Evolutionary conservation across 2,113 vertebrate species (phyloP), one percentile per base, ranked within the genome.

Genomic region (Eulemur macaco): DNA sequence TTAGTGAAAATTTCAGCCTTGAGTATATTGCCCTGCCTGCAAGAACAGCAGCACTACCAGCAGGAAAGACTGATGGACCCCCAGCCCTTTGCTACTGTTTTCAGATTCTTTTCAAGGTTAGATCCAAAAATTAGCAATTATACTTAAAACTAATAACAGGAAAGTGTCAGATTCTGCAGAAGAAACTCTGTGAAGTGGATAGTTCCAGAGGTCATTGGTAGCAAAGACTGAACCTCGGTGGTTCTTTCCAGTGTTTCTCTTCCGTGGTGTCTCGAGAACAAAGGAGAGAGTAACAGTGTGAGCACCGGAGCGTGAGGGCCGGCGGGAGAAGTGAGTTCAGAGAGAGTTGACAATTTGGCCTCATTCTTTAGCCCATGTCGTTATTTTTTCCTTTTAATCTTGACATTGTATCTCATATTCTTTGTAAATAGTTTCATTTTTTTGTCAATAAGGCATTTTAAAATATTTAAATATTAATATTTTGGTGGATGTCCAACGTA

Each of bases 111-210:
- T 82, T 68, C 94, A 94, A 81, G 81, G 81, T 82, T 45, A 80
- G 71, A 27, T 73, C 56, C 63, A 90, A 94, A 97, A 90, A 90
- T 42, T 29, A 96, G 52, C 74, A 69, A 96, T 96, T 95, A 69
- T 17, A 25, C 71, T 66, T 90, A 88, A 87, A 95, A 60, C 91
- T 52, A 54, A 50, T 50, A 69, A 63, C 12, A 18, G 68, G 39
- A 54, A 60, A 47, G 12, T 60, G 89, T 92, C 63, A 77, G 68
- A 4, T 77, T 68, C 66, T 76, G 64, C 20, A 37, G 52, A 64
- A 42, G 31, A 92, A 54, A 37, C 11, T 20, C 56, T 58, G 37
- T 1, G 5, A 58, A 54, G 71, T 25, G 42, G 87, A 6, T 64
- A 7, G 58, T 91, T 77, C 96, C 80, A 37, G 83, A 94, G 73